Percentiles rank a stretch among this genome's conserved stretches.
These are phyloP conservation scores for Listronotus oregonensis DNA, from an alignment of 1,140 invertebrate genomes.

Conservation along the genomic window DNA sequence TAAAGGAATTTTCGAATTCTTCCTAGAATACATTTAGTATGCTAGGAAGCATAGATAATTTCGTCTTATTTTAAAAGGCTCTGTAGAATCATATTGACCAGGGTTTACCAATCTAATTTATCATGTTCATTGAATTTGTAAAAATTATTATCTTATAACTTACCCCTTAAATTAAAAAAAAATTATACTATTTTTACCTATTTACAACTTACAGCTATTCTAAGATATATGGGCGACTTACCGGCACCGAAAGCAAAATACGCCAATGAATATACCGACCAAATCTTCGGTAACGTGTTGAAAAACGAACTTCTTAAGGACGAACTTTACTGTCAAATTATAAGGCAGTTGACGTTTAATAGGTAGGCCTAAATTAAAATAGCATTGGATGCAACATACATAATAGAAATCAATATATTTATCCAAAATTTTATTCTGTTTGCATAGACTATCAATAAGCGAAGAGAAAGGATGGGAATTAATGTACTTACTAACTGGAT, in stretches of 20 bases:
- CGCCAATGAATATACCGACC: slow-evolving; percentile 80
- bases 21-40: too few species aligned
- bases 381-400: too few species aligned
- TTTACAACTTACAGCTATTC: slow-evolving; percentile 66
- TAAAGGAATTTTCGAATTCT: too few species aligned
- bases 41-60: too few species aligned
- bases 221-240: slow-evolving; percentile 97
- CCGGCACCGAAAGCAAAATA: slow-evolving; percentile 74
- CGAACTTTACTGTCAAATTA: slow-evolving; percentile 93
- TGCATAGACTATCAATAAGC: slow-evolving; percentile 67
- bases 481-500: slow-evolving; percentile 87
- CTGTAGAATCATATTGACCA: too few species aligned
- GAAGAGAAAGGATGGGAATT: slow-evolving; percentile 93
- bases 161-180: too few species aligned
- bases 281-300: slow-evolving; percentile 82
- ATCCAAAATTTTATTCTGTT: not conserved
- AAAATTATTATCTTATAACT: too few species aligned
- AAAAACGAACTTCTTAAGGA: slow-evolving; percentile 81
- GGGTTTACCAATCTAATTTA: too few species aligned
- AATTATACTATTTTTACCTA: too few species aligned
- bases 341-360: slow-evolving; percentile 93
- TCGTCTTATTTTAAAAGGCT: too few species aligned
- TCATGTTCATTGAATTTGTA: too few species aligned
- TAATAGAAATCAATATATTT: too few species aligned
- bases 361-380: slow-evolving; percentile 7